Percentiles rank a stretch among this genome's conserved stretches.
These are phyloP conservation scores for Brienomyrus brachyistius DNA, from an alignment of 2,113 vertebrate species.

Conservation along the genomic window DNA sequence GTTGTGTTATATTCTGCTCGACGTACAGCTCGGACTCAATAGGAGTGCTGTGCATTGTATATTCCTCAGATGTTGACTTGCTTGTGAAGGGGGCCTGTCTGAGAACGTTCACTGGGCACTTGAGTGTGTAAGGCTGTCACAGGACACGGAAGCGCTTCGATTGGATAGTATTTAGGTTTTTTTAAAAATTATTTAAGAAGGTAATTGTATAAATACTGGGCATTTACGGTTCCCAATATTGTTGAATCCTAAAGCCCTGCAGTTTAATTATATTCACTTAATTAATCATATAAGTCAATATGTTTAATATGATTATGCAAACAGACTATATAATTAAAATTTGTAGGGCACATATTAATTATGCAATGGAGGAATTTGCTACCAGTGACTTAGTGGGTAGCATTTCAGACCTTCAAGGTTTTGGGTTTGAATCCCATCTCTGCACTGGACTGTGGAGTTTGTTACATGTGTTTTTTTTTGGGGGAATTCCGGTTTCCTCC, in stretches of 20 bases:
- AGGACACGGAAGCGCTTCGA: neutral
- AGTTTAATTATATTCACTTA: neutral
- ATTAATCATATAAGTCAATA: neutral
- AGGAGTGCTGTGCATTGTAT: neutral
- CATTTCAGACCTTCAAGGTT: neutral
- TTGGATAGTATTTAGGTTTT: neutral
- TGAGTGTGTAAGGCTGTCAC: neutral
- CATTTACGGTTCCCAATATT: neutral
- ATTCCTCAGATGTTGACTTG: neutral
- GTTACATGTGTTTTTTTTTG: neutral
- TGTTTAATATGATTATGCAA: neutral
- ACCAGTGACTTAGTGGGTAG: neutral
- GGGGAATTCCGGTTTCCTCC: neutral
- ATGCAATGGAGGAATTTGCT: neutral
- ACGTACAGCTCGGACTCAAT: neutral
- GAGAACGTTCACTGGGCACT: neutral
- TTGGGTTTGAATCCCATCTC: neutral
- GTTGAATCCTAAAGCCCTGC: neutral
- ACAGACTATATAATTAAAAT: neutral
- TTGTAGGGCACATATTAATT: neutral
- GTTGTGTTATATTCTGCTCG: neutral
- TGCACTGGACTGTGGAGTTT: neutral
- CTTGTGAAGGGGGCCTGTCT: neutral
- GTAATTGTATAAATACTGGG: neutral
- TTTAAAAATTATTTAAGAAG: neutral